Conservation (phyloP, 2,113 vertebrate genomes). For the Suricata suricatta region DNA sequence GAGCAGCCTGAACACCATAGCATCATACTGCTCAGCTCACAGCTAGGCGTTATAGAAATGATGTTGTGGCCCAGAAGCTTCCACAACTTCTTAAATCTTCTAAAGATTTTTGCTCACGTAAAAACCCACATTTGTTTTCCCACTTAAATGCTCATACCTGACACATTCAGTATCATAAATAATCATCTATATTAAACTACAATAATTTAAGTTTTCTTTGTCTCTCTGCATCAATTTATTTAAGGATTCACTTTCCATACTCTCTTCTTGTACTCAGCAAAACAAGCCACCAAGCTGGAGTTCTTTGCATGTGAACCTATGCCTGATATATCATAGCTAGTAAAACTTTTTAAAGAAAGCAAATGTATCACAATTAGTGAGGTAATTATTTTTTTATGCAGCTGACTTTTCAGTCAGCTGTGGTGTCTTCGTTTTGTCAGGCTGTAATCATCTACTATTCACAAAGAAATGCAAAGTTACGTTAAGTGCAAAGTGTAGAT, state of each 20-base stretch:
- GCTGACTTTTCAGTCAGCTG: background rate
- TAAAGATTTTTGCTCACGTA: background rate
- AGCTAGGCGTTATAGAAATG: background rate
- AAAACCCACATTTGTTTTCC: background rate
- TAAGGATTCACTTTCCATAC: background rate
- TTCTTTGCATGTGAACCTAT: background rate
- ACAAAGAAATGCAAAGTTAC: background rate
- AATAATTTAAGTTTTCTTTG: background rate
- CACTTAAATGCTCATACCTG: background rate
- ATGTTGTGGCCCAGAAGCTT: background rate
- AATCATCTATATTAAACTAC: background rate
- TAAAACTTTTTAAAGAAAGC: conserved; percentile 3
- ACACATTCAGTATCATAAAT: background rate
- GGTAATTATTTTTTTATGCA: background rate
- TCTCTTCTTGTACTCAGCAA: background rate
- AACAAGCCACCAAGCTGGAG: background rate
- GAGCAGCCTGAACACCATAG: background rate
- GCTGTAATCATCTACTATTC: background rate
- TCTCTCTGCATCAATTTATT: background rate
- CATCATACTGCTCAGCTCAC: background rate
- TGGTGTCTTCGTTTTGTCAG: background rate
- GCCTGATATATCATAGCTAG: background rate
- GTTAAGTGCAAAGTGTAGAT: background rate
- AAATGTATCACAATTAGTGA: background rate
- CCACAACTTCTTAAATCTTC: background rate